Evolutionary conservation across 2,797 vertebrate species (phyloP), one percentile per base, ranked within the genome.

Genomic region (Myotis planiceps): DNA sequence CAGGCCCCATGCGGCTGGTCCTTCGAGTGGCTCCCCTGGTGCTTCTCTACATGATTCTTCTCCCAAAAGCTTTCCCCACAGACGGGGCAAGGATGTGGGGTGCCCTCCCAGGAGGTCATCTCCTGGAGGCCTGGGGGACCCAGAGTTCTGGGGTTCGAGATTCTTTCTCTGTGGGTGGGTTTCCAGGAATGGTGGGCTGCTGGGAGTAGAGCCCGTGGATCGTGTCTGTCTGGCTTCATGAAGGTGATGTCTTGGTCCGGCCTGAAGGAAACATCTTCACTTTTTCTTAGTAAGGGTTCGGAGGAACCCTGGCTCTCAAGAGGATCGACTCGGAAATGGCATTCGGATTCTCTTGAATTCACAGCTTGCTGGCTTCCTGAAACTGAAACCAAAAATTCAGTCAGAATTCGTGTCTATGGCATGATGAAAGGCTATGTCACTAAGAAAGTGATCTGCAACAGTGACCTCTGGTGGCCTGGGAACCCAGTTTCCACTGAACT

Each of bases 291-390:
- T 25, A 37, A 78, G 39, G 39, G 71, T n/a, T 79, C 82, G 34
- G 49, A 80, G 58, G 47, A 82, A 66, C 16, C 14, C 13, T 39
- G 81, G 49, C 51, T 88, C 29, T 66, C 49, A 49, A 60, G 88
- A 81, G 34, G 19, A 47, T 13, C 25, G 18, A 71, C 49, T 1
- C 21, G 95, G 42, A 86, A 72, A 75, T 7, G 55, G 53, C 60
- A 65, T 25, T 74, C 23, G 13, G 53, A 66, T 63, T 74, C 76
- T 78, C 51, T 51, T 68, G 89, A 55, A 51, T 25, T 29, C 60
- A 69, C 32, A 63, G 88, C 27, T 68, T 81, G 65, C 34, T 86
- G 92, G 49, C 25, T 71, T 91, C 83, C 96, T 97, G 83, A 71
- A 96, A 91, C 0, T 12, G 53, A 92, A 88, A 92, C 58, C 47